Conservation (phyloP, 2,797 vertebrate genomes). For the Enteromius unitaeniatus region DNA sequence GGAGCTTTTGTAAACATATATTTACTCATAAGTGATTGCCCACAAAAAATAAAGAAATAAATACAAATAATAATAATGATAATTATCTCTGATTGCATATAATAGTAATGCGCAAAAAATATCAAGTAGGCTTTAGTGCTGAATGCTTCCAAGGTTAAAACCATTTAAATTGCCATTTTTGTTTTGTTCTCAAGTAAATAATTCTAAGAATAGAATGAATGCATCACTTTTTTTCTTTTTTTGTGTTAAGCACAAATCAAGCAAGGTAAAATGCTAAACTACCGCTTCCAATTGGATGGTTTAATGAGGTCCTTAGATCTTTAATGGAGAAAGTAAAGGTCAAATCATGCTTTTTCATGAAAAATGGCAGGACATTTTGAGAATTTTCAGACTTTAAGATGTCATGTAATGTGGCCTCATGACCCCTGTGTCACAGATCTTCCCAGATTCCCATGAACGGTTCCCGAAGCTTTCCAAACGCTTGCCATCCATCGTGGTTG, state of each 20-base stretch:
- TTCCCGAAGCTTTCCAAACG: constrained; percentile 82
- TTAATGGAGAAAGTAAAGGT: neutral
- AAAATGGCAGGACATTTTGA: constrained; percentile 14
- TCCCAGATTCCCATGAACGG: constrained; percentile 79
- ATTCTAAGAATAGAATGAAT: neutral
- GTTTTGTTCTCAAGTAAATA: neutral
- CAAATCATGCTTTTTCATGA: constrained; percentile 10
- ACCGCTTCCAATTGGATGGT: neutral
- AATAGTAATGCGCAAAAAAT: constrained; percentile 9
- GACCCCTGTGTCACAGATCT: constrained; percentile 68
- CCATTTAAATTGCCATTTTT: neutral
- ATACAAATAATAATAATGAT: neutral
- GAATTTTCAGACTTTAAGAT: constrained; percentile 20
- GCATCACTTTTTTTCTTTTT: neutral
- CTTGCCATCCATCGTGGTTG: constrained; percentile 81
- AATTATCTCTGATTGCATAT: neutral
- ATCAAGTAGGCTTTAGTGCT: neutral
- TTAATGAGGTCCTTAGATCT: neutral
- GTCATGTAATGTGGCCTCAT: neutral
- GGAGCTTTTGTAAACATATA: constrained; percentile 34
- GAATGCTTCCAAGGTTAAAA: constrained; percentile 9
- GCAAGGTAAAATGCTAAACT: neutral
- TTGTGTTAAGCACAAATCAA: neutral
- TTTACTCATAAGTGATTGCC: constrained; percentile 36
- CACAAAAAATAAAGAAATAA: neutral